Percentiles rank a stretch among this genome's conserved stretches.
Evolutionary conservation across 2,888 invertebrate genomes (phyloP).

Genomic region (Drosophila atroscutellata): DNA sequence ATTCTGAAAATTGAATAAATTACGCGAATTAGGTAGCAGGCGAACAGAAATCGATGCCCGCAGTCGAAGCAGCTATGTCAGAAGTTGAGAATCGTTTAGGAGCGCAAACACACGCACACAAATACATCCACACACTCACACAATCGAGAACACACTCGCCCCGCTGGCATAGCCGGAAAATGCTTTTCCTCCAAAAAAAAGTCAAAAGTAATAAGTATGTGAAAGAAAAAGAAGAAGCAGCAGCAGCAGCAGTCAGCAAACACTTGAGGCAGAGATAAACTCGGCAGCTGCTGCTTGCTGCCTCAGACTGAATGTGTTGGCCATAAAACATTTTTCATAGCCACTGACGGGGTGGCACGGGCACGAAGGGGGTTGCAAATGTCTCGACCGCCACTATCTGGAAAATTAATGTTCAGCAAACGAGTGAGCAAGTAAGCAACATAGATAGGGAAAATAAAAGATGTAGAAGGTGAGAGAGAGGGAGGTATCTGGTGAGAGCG

Average conservation of each 20-base stretch:
- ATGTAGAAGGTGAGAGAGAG: constrained; percentile 8
- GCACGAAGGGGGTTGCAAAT: constrained; percentile 66
- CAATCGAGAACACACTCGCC: constrained; percentile 23
- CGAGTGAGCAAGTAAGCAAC: constrained; percentile 11
- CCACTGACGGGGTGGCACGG: constrained; percentile 27
- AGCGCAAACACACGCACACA: constrained; percentile 46
- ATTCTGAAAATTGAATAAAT: constrained; percentile 83
- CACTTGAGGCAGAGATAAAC: constrained; percentile 61
- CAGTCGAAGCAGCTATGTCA: constrained; percentile 47
- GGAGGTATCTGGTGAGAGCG: constrained; percentile 28
- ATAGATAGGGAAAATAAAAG: not conserved
- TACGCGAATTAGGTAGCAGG: constrained; percentile 82
- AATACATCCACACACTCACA: constrained; percentile 19
- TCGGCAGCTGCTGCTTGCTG: constrained; percentile 38
- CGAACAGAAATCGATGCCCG: constrained; percentile 68
- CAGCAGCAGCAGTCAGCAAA: constrained; percentile 36
- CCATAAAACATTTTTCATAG: constrained; percentile 74
- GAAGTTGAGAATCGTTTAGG: constrained; percentile 72
- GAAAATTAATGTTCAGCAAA: constrained; percentile 63
- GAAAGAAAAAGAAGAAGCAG: constrained; percentile 53
- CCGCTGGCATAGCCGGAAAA: constrained; percentile 55
- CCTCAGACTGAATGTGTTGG: constrained; percentile 38
- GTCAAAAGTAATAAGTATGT: constrained; percentile 78
- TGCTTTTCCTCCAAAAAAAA: constrained; percentile 75
- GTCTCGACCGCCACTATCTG: constrained; percentile 65